Percentiles rank a stretch among this genome's conserved stretches.
Evolutionary conservation across 2,113 vertebrate species (phyloP).

Genomic region (Meles meles): DNA sequence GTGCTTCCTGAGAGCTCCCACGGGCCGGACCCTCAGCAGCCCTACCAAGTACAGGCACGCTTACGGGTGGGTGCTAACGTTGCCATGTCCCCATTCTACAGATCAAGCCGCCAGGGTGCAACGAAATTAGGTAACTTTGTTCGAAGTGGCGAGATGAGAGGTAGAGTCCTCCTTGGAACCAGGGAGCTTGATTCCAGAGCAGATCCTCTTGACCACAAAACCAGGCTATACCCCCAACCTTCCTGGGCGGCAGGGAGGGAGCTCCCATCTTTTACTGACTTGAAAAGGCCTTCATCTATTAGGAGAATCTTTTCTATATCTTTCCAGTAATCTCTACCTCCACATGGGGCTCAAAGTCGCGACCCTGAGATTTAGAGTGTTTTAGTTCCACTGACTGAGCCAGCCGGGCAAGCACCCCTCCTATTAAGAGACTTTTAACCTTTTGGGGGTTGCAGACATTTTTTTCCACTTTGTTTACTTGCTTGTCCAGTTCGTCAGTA

Average conservation of each 20-base stretch:
- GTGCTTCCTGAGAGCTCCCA: not conserved
- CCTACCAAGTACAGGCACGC: accelerated
- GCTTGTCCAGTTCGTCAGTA: not conserved
- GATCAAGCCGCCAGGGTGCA: not conserved
- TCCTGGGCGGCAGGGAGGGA: accelerated
- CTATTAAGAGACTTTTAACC: not conserved
- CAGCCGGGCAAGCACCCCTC: not conserved
- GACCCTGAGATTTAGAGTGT: not conserved
- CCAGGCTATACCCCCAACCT: accelerated
- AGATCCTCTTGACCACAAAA: not conserved
- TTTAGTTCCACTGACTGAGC: accelerated
- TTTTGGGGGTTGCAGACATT: not conserved
- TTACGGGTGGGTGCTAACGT: accelerated
- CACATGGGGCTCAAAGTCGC: not conserved
- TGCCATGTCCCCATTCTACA: not conserved
- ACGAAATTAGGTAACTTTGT: not conserved
- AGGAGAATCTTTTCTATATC: not conserved
- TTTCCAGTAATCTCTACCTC: not conserved
- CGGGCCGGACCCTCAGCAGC: accelerated
- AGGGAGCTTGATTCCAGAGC: not conserved
- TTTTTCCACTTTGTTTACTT: not conserved
- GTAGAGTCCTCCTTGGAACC: not conserved
- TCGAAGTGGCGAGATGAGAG: not conserved
- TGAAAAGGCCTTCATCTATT: not conserved
- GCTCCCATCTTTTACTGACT: not conserved